Evolutionary conservation across 2,797 vertebrate species (phyloP).

Genomic region (Bothrops alternatus): DNA sequence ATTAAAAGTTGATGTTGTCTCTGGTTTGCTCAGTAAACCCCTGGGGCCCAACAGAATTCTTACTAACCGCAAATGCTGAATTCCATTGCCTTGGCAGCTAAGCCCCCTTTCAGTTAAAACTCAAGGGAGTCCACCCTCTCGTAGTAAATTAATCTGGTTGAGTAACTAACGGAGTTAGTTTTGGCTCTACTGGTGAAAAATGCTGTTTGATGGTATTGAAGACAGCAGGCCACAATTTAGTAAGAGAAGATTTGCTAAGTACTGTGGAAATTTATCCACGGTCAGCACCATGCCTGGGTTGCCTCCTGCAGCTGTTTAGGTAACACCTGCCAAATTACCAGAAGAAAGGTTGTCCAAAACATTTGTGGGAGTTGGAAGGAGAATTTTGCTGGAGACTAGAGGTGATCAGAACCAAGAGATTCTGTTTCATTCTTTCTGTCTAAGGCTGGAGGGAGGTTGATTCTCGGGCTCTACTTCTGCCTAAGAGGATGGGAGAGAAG

Average conservation of each 20-base stretch:
- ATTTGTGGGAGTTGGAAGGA: accelerated
- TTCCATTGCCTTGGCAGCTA: slow-evolving; percentile 41
- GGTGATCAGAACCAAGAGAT: accelerated
- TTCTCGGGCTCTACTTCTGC: too few relatives aligned
- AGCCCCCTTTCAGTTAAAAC: slow-evolving; percentile 38
- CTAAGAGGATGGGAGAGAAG: background rate
- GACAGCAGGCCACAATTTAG: slow-evolving; percentile 5
- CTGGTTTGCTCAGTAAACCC: background rate
- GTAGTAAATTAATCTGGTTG: slow-evolving; percentile 9
- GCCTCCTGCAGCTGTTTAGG: accelerated
- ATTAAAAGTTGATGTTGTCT: slow-evolving; percentile 24
- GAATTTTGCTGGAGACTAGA: background rate
- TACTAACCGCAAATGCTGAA: slow-evolving; percentile 34
- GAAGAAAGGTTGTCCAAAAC: accelerated
- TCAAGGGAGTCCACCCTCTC: slow-evolving; percentile 40
- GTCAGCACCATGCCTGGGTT: background rate
- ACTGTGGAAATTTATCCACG: background rate
- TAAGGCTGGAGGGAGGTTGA: background rate
- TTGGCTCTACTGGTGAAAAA: slow-evolving; percentile 37
- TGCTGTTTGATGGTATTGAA: slow-evolving; percentile 31
- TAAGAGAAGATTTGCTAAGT: slow-evolving; percentile 4
- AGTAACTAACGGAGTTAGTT: slow-evolving; percentile 20
- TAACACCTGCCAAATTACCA: accelerated
- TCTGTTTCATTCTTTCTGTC: background rate
- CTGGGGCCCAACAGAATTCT: background rate